A percentile compares a stretch with the other conserved stretches of the same genome.
Evolutionary conservation across 2,113 vertebrate species (phyloP).

Genomic region (Meriones unguiculatus): DNA sequence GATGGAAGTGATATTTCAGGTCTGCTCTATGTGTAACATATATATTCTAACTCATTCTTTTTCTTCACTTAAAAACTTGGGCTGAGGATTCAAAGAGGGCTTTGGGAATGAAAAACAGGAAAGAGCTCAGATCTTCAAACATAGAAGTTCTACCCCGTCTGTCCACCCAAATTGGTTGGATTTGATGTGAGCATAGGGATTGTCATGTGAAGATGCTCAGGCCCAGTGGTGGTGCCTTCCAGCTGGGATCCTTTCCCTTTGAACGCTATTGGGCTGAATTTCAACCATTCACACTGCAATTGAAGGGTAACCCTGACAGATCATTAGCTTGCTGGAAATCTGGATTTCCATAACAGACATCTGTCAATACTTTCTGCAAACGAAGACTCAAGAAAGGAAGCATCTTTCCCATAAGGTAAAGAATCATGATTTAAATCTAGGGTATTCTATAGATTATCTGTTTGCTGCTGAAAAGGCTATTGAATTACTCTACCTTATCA

Average conservation of each 20-base stretch:
- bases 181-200: background rate
- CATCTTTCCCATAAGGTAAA: background rate
- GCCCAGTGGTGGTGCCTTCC: background rate
- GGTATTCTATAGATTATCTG: background rate
- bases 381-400: conserved; percentile 1
- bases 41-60: background rate
- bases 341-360: background rate
- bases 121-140: background rate
- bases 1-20: background rate
- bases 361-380: background rate
- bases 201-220: background rate
- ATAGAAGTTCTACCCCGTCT: background rate
- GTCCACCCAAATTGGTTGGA: background rate
- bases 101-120: background rate
- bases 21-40: background rate
- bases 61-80: background rate
- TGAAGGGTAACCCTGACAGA: background rate
- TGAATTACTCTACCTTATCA: background rate
- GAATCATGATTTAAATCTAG: conserved; percentile 4
- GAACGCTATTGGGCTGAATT: background rate
- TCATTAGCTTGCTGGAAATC: conserved; percentile 11
- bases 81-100: background rate
- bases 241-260: background rate
- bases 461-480: background rate
- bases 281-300: background rate